These are phyloP conservation scores for Troides helena DNA, from an alignment of 2,888 invertebrate species.

Conservation along the genomic window DNA sequence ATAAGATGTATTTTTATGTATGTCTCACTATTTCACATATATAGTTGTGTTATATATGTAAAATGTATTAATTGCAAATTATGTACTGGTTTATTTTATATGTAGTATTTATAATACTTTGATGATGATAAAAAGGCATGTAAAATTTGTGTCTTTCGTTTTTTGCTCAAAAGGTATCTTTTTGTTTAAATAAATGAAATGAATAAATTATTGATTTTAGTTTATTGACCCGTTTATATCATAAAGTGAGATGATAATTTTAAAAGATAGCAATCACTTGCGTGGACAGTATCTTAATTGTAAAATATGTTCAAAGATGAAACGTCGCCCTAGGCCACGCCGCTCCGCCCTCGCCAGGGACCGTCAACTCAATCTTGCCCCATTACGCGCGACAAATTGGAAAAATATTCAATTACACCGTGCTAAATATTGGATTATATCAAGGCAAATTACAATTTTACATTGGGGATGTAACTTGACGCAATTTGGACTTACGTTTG, in stretches of 20 bases:
- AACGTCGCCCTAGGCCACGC: slow-evolving; percentile 23
- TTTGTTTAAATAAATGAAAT: no score
- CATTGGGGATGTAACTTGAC: slow-evolving; percentile 59
- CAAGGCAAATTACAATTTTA: slow-evolving; percentile 77
- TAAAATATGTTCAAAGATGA: slow-evolving; percentile 29
- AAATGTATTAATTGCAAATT: no score
- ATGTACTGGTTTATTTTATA: no score
- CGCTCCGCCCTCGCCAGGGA: slow-evolving; percentile 53
- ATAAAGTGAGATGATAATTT: no score
- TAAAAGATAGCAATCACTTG: slow-evolving; percentile 3
- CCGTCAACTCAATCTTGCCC: slow-evolving; percentile 80
- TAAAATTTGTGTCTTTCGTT: no score
- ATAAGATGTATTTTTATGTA: background rate
- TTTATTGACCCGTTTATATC: background rate
- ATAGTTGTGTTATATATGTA: no score
- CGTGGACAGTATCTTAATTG: slow-evolving; percentile 29
- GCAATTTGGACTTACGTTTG: slow-evolving; percentile 30
- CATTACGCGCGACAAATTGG: slow-evolving; percentile 80
- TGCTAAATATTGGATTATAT: slow-evolving; percentile 80
- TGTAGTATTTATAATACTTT: no score
- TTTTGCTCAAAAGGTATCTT: no score
- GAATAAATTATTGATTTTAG: background rate
- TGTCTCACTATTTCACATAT: no score
- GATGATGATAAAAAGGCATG: no score
- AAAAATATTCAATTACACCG: slow-evolving; percentile 80